Evolutionary conservation across 2,797 vertebrate genomes (phyloP).

Genomic region (Myripristis jacobus): DNA sequence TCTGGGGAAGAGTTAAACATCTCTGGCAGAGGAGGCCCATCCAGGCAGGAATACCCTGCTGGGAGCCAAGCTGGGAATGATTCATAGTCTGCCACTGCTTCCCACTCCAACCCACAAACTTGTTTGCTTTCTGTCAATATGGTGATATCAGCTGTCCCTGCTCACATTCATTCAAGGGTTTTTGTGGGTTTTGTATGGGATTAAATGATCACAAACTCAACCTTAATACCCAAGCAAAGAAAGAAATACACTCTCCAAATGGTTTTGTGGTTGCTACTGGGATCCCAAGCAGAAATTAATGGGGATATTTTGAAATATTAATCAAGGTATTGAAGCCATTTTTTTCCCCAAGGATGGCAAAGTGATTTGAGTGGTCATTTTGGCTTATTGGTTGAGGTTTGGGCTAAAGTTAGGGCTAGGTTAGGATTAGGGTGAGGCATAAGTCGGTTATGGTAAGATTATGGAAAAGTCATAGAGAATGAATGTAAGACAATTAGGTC

Average conservation of each 20-base stretch:
- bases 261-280: constrained; percentile 7
- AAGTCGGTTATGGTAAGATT: too few relatives aligned
- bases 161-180: constrained; percentile 4
- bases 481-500: too few relatives aligned
- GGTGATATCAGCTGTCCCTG: constrained; percentile 7
- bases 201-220: neutral
- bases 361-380: too few relatives aligned
- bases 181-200: neutral
- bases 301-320: constrained; percentile 3
- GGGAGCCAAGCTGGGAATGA: constrained; percentile 54
- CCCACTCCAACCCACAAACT: constrained; percentile 26
- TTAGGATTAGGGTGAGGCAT: too few relatives aligned
- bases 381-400: too few relatives aligned
- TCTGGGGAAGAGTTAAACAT: constrained; percentile 53
- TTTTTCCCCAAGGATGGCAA: too few relatives aligned
- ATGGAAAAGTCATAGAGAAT: too few relatives aligned
- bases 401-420: too few relatives aligned
- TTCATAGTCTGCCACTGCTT: constrained; percentile 46
- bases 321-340: neutral
- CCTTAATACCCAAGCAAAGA: constrained; percentile 4
- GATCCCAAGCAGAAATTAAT: constrained; percentile 7
- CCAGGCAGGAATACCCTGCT: constrained; percentile 66
- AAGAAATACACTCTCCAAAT: neutral
- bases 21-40: constrained; percentile 24
- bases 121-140: constrained; percentile 57